These are phyloP conservation scores for Caenorhabditis macrosperma DNA, from an alignment of 2,888 invertebrate genomes.

Conservation along the genomic window DNA sequence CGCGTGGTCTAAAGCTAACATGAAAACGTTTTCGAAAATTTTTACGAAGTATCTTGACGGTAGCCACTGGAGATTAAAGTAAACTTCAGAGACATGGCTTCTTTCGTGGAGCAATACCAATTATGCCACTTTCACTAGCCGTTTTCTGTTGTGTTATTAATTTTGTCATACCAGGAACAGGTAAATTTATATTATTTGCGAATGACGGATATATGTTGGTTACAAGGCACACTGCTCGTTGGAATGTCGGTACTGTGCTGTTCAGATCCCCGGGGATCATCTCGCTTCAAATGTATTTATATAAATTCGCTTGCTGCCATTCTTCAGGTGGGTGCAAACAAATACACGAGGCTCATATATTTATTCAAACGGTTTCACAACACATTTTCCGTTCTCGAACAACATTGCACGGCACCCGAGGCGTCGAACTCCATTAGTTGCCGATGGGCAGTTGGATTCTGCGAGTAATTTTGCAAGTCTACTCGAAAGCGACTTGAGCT, in stretches of 20 bases:
- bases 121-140: conserved; percentile 82
- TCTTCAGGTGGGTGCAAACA: conserved; percentile 52
- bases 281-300: conserved; percentile 80
- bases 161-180: conserved; percentile 79
- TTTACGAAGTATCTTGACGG: too few relatives aligned
- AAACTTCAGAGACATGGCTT: conserved; percentile 82
- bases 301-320: conserved; percentile 81
- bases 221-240: conserved; percentile 68
- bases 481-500: too few relatives aligned
- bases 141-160: conserved; percentile 80
- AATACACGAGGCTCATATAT: too few relatives aligned
- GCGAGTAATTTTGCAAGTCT: too few relatives aligned
- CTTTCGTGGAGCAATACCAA: conserved; percentile 82
- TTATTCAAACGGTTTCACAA: too few relatives aligned
- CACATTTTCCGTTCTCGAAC: too few relatives aligned
- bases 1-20: too few relatives aligned
- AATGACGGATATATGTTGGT: not conserved
- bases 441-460: too few relatives aligned
- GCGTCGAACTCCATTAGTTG: too few relatives aligned
- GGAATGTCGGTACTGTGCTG: conserved; percentile 64
- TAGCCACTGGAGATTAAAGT: not conserved
- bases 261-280: conserved; percentile 56
- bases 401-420: too few relatives aligned
- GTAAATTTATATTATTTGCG: conserved; percentile 75
- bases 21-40: too few relatives aligned